Base-by-base conservation (phyloP, 2,113 vertebrate genomes). In the Eupsittula cactorum region DNA sequence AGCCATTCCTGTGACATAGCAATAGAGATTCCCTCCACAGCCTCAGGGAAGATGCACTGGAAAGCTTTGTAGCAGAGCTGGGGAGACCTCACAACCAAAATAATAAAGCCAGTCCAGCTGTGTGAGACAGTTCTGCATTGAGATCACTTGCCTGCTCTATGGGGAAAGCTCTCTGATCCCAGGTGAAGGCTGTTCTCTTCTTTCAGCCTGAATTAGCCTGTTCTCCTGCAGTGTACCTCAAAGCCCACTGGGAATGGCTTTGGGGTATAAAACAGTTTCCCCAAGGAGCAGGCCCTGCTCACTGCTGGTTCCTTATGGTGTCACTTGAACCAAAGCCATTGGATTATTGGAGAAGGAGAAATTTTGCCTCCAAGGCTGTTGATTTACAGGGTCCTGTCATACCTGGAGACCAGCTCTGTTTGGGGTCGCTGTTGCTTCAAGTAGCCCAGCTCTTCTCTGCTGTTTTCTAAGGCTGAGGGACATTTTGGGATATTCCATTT, bases 61-160 rank as follows among this genome's bases (percentile, higher is more conserved):
- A 93, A 95, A 88, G 60, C 92, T 90, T 75, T 86, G 69, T 92
- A 93, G 93, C 95, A 91, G 90, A 92, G 95, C 88, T 94, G 93
- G 86, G 86, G 52, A 55, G 42, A 88, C 64, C 90, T 96, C 62
- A 52, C 86, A 64, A 75, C 57, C 73, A 37, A 83, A 95, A 86
- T 50, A 95, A 93, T 95, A 96, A 96, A 95, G 53, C 28, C 74
- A 86, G 65, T 86, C 76, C 73, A 76, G 82, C 74, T 76, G 73
- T 35, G 60, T 84, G 93, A 94, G 90, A 77, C 64, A 71, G 42
- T 65, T 84, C 85, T 86, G 88, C 76, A 57, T 75, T 64, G 88
- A 82, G 57, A 68, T 79, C 2, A 3, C 88, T 94, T 3, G 1
- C 63, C 69, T 79, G 62, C 74, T 86, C 73, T 52, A 4, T 0